Base-by-base conservation (phyloP, 2,888 invertebrate species). In the Cantharis rustica region DNA sequence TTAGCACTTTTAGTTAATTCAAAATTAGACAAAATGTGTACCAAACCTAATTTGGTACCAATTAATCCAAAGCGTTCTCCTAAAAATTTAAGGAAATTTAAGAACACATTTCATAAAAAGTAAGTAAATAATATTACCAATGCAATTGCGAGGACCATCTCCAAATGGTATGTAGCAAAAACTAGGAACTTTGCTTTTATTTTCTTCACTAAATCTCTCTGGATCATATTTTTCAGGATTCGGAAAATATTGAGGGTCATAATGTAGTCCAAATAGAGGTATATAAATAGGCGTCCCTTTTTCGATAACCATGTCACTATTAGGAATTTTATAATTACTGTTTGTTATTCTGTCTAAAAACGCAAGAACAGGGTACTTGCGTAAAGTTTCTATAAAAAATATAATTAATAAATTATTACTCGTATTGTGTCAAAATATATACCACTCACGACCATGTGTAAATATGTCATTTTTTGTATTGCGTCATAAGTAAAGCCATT, bases 401-500 rank as follows among this genome's bases (percentile, higher is more conserved):
- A 20, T 61, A n/a, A 31, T 16, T 0, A 16, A 27, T 16, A 47
- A 66, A 61, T 11, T 10, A 71, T 71, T 0, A 15, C 16, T 16
- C 4, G 10, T 3, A 70, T 5, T 70, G 17, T n/a, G 2, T 70
- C 0, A n/a, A 20, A 11, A 16, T 27, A 80, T 23, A 23, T 90
- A 61, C 61, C 47, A 10, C 26, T 68, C 16, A 72, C 23, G 16
- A 63, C 11, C 16, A 15, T 61, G 26, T 62, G 11, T 15, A 31
- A 20, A 72, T 64, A 68, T n/a, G 23, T 63, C 66, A 31, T 89
- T 26, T 89, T 88, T 61, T 87, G 86, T 2, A 91, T 70, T 1
- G 86, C 83, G 4, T 91, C 90, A 77, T 89, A 90, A 4, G 87
- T 88, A 0, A 90, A 69, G 10, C 83, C 83, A 0, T 47, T 66